Conservation (phyloP, 1,140 invertebrate species). For the Drosophila subobscura region DNA sequence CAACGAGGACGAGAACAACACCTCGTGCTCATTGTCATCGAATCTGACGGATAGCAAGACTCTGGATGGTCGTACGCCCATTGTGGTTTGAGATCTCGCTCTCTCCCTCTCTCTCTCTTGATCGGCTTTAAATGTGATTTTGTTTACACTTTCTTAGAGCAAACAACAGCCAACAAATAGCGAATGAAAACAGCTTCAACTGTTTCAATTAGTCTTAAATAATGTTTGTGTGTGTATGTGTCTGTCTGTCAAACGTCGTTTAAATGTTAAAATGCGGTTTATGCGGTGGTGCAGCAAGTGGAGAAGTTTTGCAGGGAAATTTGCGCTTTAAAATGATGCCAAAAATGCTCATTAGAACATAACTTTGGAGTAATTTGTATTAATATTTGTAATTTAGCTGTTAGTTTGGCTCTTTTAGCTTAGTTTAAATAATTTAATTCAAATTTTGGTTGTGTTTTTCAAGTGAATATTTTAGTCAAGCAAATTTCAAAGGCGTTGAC, state of each 20-base stretch:
- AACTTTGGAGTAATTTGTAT: too few relatives aligned
- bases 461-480: too few relatives aligned
- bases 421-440: not conserved
- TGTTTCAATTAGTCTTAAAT: conserved; percentile 75
- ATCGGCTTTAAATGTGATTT: conserved; percentile 72
- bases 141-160: conserved; percentile 51
- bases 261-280: conserved; percentile 49
- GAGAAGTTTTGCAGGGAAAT: not conserved
- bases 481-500: too few relatives aligned
- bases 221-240: conserved; percentile 67
- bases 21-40: conserved; percentile 77
- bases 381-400: too few relatives aligned
- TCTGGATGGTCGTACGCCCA: conserved; percentile 76
- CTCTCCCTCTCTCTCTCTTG: conserved; percentile 11
- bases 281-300: conserved; percentile 34
- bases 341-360: too few relatives aligned
- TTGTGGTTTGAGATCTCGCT: conserved; percentile 61
- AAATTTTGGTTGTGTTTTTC: too few relatives aligned
- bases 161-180: conserved; percentile 41
- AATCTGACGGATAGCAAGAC: conserved; percentile 82
- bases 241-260: conserved; percentile 50
- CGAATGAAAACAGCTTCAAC: conserved; percentile 47
- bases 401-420: not conserved
- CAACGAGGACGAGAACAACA: conserved; percentile 70
- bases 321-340: too few relatives aligned